Evolutionary conservation across 2,888 invertebrate species (phyloP).

Genomic region (Andrena marginata): DNA sequence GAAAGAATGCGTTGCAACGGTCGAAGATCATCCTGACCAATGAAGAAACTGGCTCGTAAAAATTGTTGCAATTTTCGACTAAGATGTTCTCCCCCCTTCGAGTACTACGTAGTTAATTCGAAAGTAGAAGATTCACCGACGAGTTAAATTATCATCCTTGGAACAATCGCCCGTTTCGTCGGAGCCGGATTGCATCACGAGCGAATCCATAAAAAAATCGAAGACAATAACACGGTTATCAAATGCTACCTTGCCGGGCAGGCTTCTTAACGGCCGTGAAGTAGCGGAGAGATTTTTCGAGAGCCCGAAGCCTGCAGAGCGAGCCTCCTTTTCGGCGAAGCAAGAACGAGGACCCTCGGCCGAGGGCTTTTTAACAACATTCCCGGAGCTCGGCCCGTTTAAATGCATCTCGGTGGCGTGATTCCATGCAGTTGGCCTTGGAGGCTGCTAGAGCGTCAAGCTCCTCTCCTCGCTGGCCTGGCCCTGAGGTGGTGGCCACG

Average conservation of each 20-base stretch:
- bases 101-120: no score
- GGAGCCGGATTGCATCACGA: neutral
- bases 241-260: neutral
- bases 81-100: no score
- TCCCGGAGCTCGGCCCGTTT: conserved; percentile 67
- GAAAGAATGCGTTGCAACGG: conserved; percentile 31
- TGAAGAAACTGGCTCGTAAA: conserved; percentile 14
- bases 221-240: neutral
- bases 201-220: no score
- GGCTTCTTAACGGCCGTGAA: neutral
- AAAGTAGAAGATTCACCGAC: no score
- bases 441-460: conserved; percentile 77
- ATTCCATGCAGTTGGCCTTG: conserved; percentile 83
- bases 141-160: neutral
- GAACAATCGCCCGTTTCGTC: neutral
- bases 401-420: conserved; percentile 73
- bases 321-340: conserved; percentile 15
- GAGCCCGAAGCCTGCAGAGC: neutral
- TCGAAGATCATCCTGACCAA: conserved; percentile 19
- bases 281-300: neutral
- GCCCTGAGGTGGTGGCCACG: conserved; percentile 83
- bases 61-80: conserved; percentile 36
- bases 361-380: conserved; percentile 63
- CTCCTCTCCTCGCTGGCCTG: conserved; percentile 75
- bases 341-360: conserved; percentile 11